Conservation (phyloP, 2,113 vertebrate genomes). For the Benitochromis conjunctus region DNA sequence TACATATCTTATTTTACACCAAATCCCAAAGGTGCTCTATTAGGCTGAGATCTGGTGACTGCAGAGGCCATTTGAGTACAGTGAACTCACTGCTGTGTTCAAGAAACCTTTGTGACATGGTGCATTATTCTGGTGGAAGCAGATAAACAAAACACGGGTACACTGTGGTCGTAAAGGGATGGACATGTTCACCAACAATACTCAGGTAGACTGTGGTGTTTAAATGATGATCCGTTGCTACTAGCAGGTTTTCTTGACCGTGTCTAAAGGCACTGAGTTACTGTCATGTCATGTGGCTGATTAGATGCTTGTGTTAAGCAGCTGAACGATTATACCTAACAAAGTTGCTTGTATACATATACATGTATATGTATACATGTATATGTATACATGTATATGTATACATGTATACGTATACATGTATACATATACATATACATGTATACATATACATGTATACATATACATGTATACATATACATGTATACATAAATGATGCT, state of each 20-base stretch:
- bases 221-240: neutral
- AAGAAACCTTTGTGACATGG: neutral
- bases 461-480: neutral
- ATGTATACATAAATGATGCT: neutral
- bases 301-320: neutral
- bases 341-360: neutral
- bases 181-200: neutral
- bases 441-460: neutral
- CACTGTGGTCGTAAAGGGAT: neutral
- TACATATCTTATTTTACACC: neutral
- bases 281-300: neutral
- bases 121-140: neutral
- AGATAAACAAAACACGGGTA: neutral
- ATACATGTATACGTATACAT: too few species aligned
- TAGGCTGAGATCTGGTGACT: neutral
- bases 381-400: too few species aligned
- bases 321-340: neutral
- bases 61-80: neutral
- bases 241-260: neutral
- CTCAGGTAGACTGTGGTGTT: neutral
- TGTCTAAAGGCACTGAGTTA: neutral
- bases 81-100: neutral
- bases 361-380: neutral
- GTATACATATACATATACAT: neutral
- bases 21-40: neutral